Base-by-base conservation (phyloP, 1,140 invertebrate genomes). In the Eumeta japonica region DNA sequence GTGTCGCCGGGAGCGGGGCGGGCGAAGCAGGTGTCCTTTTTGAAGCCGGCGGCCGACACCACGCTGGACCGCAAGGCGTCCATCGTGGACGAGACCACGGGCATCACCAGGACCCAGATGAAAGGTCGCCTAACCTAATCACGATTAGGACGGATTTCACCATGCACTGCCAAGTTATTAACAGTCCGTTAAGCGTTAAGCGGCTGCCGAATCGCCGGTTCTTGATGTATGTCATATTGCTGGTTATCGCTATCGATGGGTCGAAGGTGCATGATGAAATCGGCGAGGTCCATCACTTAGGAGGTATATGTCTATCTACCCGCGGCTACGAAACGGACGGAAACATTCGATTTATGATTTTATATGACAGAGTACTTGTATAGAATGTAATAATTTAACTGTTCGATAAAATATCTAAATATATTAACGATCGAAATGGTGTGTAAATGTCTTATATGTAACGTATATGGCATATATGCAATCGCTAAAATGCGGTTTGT, bases 31-130 rank as follows among this genome's bases (percentile, higher is more conserved):
- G 60, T 70, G 36, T 55, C 55, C 18, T 76, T 77, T 55, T 52
- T 72, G 38, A 74, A 75, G 49, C 63, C 64, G 41, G 62, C 55
- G 1, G 64, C 58, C 0, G 55, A 66, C 50, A 68, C 63, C 18
- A 62, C 46, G 16, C 52, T 66, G n/a, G 62, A 71, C 40, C 48
- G 63, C 29, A 74, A 71, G 38, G 62, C 62, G 0, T 75, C 71
- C 18, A 75, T 72, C 14, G 59, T 72, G 32, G 79, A 77, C 51
- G 76, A 77, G 42, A 70, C 58, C 57, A 80, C 80, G 0, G 67
- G 76, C 38, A 86, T 88, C 43, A 84, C 83, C 10, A 83, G 84
- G 51, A 83, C 84, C 1, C 86, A 89, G 54, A 87, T 89, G 86
- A 86, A 86, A 70, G 85, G 84, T 84, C 39, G 55, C 42, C 29